Base-by-base conservation (phyloP, 2,888 invertebrate genomes). In the Junonia oenone region DNA sequence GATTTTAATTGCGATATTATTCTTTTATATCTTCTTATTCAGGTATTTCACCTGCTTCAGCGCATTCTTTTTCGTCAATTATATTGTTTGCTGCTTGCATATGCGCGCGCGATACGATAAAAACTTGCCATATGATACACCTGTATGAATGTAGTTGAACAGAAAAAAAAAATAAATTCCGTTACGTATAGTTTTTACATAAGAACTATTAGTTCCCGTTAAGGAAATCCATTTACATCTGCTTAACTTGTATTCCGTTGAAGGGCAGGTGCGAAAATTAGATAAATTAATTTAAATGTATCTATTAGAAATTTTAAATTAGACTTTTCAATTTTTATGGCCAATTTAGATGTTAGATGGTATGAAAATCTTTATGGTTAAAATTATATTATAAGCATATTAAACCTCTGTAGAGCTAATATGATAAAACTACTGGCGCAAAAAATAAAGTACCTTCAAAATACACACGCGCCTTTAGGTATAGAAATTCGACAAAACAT, bases 21-120 rank as follows among this genome's bases (percentile, higher is more conserved):
- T 15, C 31, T 33, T 33, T n/a, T 33, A 33, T 55, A 63, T 63
- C 62, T 69, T 71, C 69, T 73, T 74, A 74, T 76, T 74, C 75
- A 69, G 66, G 62, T 64, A 71, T 75, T 78, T 75, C 85, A 86
- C 83, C 84, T 88, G 87, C 76, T 68, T 55, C 63, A 56, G 52
- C 53, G 70, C 69, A 73, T 68, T 70, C 69, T 67, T n/a, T 68
- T 73, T 71, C 67, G 64, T 76, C 81, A 80, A 83, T 81, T 84
- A 83, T 66, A 66, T 75, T 72, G 72, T 72, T 66, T 69, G 64
- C 73, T 74, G 73, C 57, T 8, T 57, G 68, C 70, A 63, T 66
- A 66, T 73, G 73, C 78, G 70, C 78, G 78, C 78, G 81, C 75
- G 70, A 40, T 33, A 37, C n/a, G 51, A 56, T 58, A 61, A 63